These are phyloP conservation scores for Isichthys henryi DNA, from an alignment of 2,113 vertebrate species.

Conservation along the genomic window DNA sequence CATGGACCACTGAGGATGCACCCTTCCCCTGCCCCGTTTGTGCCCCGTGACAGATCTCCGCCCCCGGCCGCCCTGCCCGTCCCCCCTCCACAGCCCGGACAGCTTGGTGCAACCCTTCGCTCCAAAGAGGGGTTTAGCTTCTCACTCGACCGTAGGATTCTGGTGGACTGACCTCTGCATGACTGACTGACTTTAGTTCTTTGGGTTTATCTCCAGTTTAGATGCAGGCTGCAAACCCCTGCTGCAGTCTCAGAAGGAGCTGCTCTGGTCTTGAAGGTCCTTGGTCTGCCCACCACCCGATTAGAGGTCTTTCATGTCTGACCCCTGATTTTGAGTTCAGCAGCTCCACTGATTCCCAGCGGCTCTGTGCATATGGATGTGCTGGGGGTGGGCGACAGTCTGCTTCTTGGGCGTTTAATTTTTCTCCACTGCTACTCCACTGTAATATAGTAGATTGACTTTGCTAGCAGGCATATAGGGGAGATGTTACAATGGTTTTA, in stretches of 20 bases:
- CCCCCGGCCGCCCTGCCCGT: background rate
- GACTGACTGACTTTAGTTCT: background rate
- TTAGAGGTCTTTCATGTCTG: background rate
- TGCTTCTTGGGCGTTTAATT: background rate
- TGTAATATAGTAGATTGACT: background rate
- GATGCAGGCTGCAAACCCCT: background rate
- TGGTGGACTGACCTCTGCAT: background rate
- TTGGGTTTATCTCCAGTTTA: background rate
- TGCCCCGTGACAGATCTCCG: background rate
- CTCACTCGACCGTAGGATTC: background rate
- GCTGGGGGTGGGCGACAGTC: background rate
- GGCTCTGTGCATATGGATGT: background rate
- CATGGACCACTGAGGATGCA: constrained; percentile 62
- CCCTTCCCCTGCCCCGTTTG: background rate
- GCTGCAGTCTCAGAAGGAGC: background rate
- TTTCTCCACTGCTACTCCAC: background rate
- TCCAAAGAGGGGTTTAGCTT: background rate
- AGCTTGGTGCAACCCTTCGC: background rate
- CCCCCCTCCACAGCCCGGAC: background rate
- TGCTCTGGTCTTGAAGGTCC: background rate
- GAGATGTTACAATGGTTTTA: background rate
- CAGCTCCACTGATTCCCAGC: background rate
- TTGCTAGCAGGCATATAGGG: background rate
- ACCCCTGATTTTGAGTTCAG: background rate
- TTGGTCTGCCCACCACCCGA: background rate